These are phyloP conservation scores for Athrips mouffetella DNA, from an alignment of 2,888 invertebrate genomes.

Conservation along the genomic window DNA sequence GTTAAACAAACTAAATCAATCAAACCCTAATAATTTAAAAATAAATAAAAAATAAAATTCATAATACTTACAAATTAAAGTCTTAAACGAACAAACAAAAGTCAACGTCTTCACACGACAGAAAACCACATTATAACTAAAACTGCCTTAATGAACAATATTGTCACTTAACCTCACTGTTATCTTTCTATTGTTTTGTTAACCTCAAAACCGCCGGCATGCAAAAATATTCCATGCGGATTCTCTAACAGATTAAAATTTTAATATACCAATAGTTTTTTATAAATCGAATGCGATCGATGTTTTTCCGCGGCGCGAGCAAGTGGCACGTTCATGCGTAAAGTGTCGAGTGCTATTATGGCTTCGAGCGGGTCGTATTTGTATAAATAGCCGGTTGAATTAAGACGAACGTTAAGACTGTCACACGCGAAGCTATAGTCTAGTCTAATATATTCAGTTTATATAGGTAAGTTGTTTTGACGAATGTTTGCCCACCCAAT, in stretches of 20 bases:
- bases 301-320: constrained; percentile 24
- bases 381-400: constrained; percentile 56
- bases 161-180: constrained; percentile 16
- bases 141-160: constrained; percentile 28
- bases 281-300: constrained; percentile 6
- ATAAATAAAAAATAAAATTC: constrained; percentile 9
- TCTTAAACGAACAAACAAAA: constrained; percentile 15
- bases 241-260: neutral
- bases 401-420: constrained; percentile 27
- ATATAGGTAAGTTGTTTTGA: too few species aligned
- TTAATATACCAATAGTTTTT: too few species aligned
- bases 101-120: constrained; percentile 31
- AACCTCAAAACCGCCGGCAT: neutral
- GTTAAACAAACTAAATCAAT: too few species aligned
- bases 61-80: constrained; percentile 28
- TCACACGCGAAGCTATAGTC: too few species aligned
- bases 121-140: constrained; percentile 38
- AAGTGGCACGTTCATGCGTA: constrained; percentile 41
- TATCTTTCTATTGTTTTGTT: constrained; percentile 4
- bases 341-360: constrained; percentile 49
- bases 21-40: neutral
- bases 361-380: constrained; percentile 45
- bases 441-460: too few species aligned
- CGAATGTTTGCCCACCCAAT: too few species aligned
- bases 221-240: neutral